A percentile compares a stretch with the other conserved stretches of the same genome.
Evolutionary conservation across 2,113 vertebrate genomes (phyloP).

Genomic region (Eublepharis macularius): DNA sequence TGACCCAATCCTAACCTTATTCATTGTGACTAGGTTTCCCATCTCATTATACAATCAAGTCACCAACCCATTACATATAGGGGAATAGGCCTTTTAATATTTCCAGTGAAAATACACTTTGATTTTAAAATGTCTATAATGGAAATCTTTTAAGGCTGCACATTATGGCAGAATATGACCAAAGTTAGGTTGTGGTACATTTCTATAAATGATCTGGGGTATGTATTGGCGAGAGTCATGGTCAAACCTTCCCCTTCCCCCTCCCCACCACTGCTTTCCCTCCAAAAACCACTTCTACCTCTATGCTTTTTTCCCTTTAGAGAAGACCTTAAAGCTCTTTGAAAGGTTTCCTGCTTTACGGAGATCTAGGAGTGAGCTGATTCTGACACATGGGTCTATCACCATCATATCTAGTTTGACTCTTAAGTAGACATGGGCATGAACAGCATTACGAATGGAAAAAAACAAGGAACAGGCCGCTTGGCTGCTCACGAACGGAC

Average conservation of each 20-base stretch:
- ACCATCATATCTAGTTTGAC: too few species aligned
- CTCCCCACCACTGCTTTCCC: neutral
- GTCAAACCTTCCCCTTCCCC: too few species aligned
- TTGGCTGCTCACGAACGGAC: too few species aligned
- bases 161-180: neutral
- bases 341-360: too few species aligned
- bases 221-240: too few species aligned
- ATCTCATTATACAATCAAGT: neutral
- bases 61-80: neutral
- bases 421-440: too few species aligned
- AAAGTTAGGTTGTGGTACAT: neutral
- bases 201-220: neutral
- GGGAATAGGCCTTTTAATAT: neutral
- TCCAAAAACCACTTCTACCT: neutral
- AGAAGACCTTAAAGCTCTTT: neutral
- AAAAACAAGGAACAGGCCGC: too few species aligned
- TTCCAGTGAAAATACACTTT: neutral
- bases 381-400: too few species aligned
- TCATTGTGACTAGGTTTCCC: neutral
- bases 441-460: too few species aligned
- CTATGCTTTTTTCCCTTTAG: neutral
- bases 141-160: neutral
- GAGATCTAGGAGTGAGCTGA: too few species aligned
- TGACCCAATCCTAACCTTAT: neutral
- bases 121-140: neutral